phyloP scores from a whole-genome alignment of 2,888 invertebrate genomes.

The Drosophila anomelani region DNA sequence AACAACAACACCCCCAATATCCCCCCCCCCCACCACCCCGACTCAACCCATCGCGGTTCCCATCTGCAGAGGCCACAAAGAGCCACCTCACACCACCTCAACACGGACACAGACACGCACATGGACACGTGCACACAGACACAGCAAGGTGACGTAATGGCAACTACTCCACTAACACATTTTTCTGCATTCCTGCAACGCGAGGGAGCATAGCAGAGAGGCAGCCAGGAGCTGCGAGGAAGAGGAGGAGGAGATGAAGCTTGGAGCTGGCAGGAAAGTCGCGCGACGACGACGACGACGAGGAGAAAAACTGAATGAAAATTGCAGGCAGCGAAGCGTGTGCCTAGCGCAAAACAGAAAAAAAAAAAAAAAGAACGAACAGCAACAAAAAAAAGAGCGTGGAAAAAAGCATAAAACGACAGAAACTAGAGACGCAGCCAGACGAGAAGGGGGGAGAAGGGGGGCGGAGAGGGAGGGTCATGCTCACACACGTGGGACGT shows the following conservation, averaged over 20 bases:
- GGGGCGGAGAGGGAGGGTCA: slow-evolving; percentile 9
- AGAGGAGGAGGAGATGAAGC: neutral
- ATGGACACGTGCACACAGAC: slow-evolving; percentile 36
- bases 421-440: slow-evolving; percentile 47
- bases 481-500: slow-evolving; percentile 46
- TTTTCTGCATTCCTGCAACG: slow-evolving; percentile 84
- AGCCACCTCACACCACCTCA: slow-evolving; percentile 5
- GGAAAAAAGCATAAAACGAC: slow-evolving; percentile 26
- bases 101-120: slow-evolving; percentile 25
- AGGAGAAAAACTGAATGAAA: slow-evolving; percentile 60
- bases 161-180: slow-evolving; percentile 85
- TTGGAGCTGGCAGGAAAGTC: slow-evolving; percentile 34
- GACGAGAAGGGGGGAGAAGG: slow-evolving; percentile 17
- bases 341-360: slow-evolving; percentile 44
- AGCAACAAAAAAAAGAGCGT: slow-evolving; percentile 11
- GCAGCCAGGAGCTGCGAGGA: slow-evolving; percentile 31
- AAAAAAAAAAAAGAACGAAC: slow-evolving; percentile 1
- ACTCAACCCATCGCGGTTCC: slow-evolving; percentile 3
- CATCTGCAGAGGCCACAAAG: slow-evolving; percentile 35
- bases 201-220: slow-evolving; percentile 32
- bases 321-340: slow-evolving; percentile 54
- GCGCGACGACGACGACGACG: slow-evolving; percentile 25
- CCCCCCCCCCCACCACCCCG: no score
- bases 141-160: slow-evolving; percentile 83
- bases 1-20: slow-evolving; percentile 25